Percentiles rank a stretch among this genome's conserved stretches.
These are phyloP conservation scores for Pseudochirops corinnae DNA, from an alignment of 2,797 vertebrate species.

Conservation along the genomic window DNA sequence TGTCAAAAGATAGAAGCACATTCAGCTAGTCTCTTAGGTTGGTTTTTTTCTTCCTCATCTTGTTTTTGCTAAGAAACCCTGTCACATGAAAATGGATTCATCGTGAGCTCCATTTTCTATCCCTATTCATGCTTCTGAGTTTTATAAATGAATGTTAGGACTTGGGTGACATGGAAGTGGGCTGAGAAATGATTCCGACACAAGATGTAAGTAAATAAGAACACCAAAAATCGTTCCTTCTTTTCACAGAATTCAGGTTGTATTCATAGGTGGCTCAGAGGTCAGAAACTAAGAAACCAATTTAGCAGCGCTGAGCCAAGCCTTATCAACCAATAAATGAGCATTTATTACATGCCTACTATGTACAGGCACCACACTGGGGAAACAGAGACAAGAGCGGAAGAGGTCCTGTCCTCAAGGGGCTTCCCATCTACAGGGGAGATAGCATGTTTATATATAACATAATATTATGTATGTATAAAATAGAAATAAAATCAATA, in stretches of 20 bases:
- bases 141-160: constrained; percentile 59
- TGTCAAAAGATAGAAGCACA: constrained; percentile 30
- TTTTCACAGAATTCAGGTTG: neutral
- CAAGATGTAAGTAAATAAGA: neutral
- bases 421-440: neutral
- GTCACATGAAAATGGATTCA: constrained; percentile 32
- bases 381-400: neutral
- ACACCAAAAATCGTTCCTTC: neutral
- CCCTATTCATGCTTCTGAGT: constrained; percentile 54
- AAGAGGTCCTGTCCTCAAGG: neutral
- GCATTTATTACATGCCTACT: neutral
- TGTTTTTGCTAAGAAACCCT: constrained; percentile 54
- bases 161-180: constrained; percentile 21
- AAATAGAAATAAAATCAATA: neutral
- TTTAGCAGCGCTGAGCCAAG: neutral
- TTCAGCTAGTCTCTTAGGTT: neutral
- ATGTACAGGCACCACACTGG: neutral
- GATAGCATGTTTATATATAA: neutral
- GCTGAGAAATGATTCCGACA: constrained; percentile 59
- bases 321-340: neutral
- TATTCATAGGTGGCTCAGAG: neutral
- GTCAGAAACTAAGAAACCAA: neutral
- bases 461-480: neutral
- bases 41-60: constrained; percentile 21
- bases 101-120: constrained; percentile 15